Percentiles rank a stretch among this genome's conserved stretches.
Conservation (phyloP, 2,113 vertebrate species). For the Eulacestoma nigropectus region DNA sequence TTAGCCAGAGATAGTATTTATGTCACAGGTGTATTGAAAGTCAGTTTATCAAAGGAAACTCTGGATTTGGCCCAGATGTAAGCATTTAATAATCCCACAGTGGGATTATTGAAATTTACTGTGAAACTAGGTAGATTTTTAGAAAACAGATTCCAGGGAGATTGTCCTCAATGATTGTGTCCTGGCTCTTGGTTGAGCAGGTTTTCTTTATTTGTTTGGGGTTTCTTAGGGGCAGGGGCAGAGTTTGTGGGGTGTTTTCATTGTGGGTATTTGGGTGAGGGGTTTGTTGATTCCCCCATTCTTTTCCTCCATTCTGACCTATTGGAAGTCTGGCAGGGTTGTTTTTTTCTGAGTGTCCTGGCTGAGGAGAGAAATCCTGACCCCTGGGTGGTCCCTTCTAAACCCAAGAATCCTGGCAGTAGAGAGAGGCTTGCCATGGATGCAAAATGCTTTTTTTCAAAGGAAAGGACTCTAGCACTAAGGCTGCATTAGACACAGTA, state of each 20-base stretch:
- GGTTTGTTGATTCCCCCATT: not conserved
- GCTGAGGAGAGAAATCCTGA: not conserved
- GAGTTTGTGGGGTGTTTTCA: accelerated
- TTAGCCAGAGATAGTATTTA: not conserved
- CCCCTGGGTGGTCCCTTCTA: not conserved
- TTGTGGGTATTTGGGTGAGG: not conserved
- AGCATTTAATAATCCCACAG: not conserved
- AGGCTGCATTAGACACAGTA: not conserved
- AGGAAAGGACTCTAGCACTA: not conserved
- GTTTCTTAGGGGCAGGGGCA: not conserved
- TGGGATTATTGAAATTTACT: not conserved
- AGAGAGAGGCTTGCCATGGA: not conserved
- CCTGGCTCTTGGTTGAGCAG: not conserved
- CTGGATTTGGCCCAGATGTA: not conserved
- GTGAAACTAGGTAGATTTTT: not conserved
- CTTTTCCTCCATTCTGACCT: not conserved
- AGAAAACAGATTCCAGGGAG: not conserved
- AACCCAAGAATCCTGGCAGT: not conserved
- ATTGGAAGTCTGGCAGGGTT: not conserved
- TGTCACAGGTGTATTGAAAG: not conserved
- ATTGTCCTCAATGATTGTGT: not conserved
- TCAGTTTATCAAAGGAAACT: not conserved
- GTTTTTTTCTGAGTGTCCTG: not conserved
- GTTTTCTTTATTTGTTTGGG: not conserved
- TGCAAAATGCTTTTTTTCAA: not conserved